Percentiles rank a stretch among this genome's conserved stretches.
Conservation (phyloP, 92 coral and sea anemone genomes). For the Epizoanthus illoricatus region DNA sequence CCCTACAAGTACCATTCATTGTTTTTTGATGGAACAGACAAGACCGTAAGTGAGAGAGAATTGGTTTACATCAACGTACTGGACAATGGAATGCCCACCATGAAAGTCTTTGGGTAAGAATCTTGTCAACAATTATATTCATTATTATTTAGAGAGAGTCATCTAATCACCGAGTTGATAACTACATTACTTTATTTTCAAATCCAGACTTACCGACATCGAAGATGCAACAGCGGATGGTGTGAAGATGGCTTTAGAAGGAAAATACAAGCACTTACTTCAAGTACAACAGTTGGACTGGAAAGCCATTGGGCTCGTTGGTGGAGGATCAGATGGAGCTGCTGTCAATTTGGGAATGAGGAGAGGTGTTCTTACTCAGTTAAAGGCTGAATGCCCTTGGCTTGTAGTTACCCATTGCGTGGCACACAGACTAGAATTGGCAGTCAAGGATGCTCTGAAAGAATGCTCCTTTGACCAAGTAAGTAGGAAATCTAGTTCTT, state of each 20-base stretch:
- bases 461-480: conserved; percentile 28
- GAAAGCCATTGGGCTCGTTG: conserved; percentile 17
- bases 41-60: conserved; percentile 24
- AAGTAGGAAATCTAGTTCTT: neutral
- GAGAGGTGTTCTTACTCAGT: conserved; percentile 18
- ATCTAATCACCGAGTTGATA: neutral
- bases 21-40: conserved; percentile 28
- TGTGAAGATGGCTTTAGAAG: conserved; percentile 27
- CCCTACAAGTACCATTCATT: conserved; percentile 21
- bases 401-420: conserved; percentile 27
- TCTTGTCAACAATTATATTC: neutral
- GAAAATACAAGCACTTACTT: conserved; percentile 12
- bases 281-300: conserved; percentile 7
- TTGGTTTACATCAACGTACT: conserved; percentile 21
- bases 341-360: conserved; percentile 21
- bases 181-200: neutral
- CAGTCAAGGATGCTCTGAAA: conserved; percentile 29
- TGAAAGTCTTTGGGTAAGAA: conserved; percentile 25
- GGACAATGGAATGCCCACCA: conserved; percentile 23
- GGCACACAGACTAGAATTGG: conserved; percentile 30
- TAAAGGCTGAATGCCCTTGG: conserved; percentile 23
- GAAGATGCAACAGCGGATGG: conserved; percentile 23
- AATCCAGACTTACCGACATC: conserved; percentile 17
- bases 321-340: conserved; percentile 36
- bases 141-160: neutral